These are phyloP conservation scores for Knipowitschia caucasica DNA, from an alignment of 2,797 vertebrate species.

Conservation along the genomic window DNA sequence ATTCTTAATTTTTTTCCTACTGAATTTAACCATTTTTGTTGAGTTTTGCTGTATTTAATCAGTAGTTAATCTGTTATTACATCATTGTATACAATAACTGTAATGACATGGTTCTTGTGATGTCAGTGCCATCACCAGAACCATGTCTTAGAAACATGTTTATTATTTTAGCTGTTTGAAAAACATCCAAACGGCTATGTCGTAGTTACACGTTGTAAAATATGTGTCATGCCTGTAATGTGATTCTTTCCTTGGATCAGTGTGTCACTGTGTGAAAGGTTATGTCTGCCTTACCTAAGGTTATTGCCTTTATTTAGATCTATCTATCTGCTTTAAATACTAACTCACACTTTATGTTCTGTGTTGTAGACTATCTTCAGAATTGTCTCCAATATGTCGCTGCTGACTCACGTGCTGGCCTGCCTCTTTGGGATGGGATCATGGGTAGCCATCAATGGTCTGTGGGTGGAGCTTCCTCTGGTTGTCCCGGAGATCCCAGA, in stretches of 20 bases:
- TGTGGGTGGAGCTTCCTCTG: conserved; percentile 87
- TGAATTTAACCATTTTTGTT: too few species aligned
- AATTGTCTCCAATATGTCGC: conserved; percentile 64
- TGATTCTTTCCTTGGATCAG: conserved; percentile 34
- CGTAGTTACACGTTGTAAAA: background rate
- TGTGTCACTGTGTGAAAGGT: conserved; percentile 65
- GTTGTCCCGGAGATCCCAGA: conserved; percentile 74
- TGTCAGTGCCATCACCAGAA: too few species aligned
- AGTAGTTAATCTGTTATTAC: too few species aligned
- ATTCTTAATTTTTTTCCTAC: too few species aligned
- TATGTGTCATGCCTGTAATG: background rate
- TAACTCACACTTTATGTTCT: conserved; percentile 3
- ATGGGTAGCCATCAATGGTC: conserved; percentile 86
- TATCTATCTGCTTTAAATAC: background rate
- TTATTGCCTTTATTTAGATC: background rate
- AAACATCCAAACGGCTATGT: background rate
- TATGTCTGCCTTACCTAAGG: conserved; percentile 11
- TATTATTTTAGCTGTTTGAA: background rate
- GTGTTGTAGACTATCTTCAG: conserved; percentile 46
- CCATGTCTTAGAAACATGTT: background rate
- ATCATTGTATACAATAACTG: too few species aligned
- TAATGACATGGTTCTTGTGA: too few species aligned
- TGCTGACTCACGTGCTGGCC: conserved; percentile 73
- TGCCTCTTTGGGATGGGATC: conserved; percentile 84
- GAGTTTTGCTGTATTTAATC: too few species aligned